Evolutionary conservation across 2,113 vertebrate species (phyloP).

Genomic region (Esox niger): DNA sequence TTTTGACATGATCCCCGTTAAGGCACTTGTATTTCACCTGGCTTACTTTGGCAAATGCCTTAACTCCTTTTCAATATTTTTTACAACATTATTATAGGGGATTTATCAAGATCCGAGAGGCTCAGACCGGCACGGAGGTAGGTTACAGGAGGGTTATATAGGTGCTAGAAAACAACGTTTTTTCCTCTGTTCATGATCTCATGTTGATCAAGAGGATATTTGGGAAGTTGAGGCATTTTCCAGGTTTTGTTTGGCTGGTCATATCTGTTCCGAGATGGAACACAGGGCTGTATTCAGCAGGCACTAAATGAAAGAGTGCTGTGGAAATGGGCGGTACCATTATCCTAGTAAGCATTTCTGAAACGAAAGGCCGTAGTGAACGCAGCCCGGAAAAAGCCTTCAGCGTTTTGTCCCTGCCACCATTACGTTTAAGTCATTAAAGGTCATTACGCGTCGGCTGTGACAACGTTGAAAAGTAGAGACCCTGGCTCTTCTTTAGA

Average conservation of each 20-base stretch:
- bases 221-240: background rate
- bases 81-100: background rate
- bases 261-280: background rate
- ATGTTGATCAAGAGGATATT: background rate
- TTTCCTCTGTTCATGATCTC: background rate
- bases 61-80: background rate
- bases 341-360: too few relatives aligned
- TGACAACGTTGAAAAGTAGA: too few relatives aligned
- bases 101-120: background rate
- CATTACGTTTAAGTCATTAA: too few relatives aligned
- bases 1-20: conserved; percentile 21
- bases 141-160: background rate
- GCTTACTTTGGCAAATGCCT: conserved; percentile 13
- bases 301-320: too few relatives aligned
- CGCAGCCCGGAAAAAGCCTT: too few relatives aligned
- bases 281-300: background rate
- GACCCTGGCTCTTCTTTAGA: too few relatives aligned
- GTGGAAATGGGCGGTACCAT: too few relatives aligned
- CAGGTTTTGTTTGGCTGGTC: background rate
- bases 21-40: conserved; percentile 10
- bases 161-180: background rate
- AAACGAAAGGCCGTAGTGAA: too few relatives aligned
- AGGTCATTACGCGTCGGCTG: too few relatives aligned
- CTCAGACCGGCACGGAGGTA: background rate
- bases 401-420: too few relatives aligned